Conservation (phyloP, 2,797 vertebrate species). For the Neoniphon sammara region DNA sequence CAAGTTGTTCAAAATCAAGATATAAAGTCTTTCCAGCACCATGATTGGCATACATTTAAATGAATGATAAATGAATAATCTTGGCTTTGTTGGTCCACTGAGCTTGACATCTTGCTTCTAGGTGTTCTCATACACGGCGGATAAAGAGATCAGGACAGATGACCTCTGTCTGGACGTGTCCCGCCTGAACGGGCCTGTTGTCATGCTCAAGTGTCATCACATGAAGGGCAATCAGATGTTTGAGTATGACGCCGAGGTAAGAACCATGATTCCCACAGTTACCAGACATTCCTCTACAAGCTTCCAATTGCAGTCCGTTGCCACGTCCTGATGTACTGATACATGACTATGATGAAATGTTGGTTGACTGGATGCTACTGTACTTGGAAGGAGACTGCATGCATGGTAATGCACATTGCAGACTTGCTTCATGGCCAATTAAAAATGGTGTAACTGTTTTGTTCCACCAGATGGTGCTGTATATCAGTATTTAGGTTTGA, state of each 20-base stretch:
- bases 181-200: constrained; percentile 93
- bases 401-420: neutral
- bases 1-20: neutral
- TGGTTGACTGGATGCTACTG: constrained; percentile 18
- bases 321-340: neutral
- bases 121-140: constrained; percentile 98
- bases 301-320: neutral
- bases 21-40: neutral
- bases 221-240: constrained; percentile 99
- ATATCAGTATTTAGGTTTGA: constrained; percentile 41
- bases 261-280: constrained; percentile 11
- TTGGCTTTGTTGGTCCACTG: neutral
- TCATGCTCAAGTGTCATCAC: constrained; percentile 99
- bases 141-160: constrained; percentile 98
- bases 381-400: constrained; percentile 17
- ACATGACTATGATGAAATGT: constrained; percentile 29
- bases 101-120: constrained; percentile 47
- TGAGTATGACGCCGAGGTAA: constrained; percentile 97
- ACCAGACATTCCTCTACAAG: constrained; percentile 18
- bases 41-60: neutral
- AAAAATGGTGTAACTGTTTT: constrained; percentile 10
- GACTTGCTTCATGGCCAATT: neutral
- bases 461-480: constrained; percentile 79
- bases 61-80: neutral
- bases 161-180: constrained; percentile 98